Percentiles rank a stretch among this genome's conserved stretches.
Conservation (phyloP, 1,140 invertebrate genomes). For the Doryteuthis pealeii region DNA sequence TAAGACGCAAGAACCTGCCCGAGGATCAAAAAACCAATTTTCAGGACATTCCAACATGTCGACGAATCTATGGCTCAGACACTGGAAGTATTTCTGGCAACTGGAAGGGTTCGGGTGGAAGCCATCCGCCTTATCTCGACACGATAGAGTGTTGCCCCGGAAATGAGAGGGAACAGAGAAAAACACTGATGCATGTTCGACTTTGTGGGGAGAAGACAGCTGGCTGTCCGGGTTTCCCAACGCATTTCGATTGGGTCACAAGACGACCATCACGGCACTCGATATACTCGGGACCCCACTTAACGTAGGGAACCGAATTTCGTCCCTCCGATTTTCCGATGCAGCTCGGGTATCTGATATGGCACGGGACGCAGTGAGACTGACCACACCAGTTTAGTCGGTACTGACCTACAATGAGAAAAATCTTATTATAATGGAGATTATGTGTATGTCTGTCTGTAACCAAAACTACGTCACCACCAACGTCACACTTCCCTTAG, state of each 20-base stretch:
- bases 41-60: neutral
- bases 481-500: too few species aligned
- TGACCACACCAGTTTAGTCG: slow-evolving; percentile 22
- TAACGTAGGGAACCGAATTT: slow-evolving; percentile 22
- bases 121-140: neutral
- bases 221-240: neutral
- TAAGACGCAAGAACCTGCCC: neutral
- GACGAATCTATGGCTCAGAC: neutral
- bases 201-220: neutral
- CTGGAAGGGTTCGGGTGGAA: neutral
- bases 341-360: slow-evolving; percentile 28
- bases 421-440: too few species aligned
- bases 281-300: slow-evolving; percentile 24
- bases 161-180: neutral
- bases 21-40: neutral
- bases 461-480: too few species aligned
- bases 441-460: too few species aligned
- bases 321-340: slow-evolving; percentile 25
- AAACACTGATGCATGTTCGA: neutral
- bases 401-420: slow-evolving; percentile 33
- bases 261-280: slow-evolving; percentile 26
- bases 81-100: neutral
- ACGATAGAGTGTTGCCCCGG: neutral
- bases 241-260: neutral
- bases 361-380: slow-evolving; percentile 30